These are phyloP conservation scores for Galaxea fascicularis DNA, from an alignment of 92 coral and sea anemone genomes.

Conservation along the genomic window DNA sequence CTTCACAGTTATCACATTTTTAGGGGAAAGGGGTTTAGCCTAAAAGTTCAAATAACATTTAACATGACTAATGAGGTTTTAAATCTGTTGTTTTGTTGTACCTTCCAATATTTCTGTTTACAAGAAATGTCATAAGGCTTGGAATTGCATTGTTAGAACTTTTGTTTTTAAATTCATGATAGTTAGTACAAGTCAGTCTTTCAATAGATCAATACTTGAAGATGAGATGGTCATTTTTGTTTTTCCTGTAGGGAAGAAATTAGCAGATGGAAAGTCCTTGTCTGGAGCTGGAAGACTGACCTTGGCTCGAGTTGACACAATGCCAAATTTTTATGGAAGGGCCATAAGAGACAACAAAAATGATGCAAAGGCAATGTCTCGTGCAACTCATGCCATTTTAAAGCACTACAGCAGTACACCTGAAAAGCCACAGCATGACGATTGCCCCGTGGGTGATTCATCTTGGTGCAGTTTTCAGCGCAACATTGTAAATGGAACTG, in stretches of 20 bases:
- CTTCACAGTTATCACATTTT: not conserved
- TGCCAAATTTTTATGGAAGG: conserved; percentile 53
- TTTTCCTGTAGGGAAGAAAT: not conserved
- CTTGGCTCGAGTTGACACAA: conserved; percentile 18
- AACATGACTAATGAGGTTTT: no score
- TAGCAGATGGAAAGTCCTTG: conserved; percentile 44
- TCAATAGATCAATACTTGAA: no score
- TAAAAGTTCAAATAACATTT: no score
- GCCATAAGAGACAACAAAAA: conserved; percentile 51
- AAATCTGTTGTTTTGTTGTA: no score
- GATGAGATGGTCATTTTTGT: no score
- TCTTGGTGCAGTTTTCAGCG: conserved; percentile 59
- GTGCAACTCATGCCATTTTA: conserved; percentile 40
- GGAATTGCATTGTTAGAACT: no score
- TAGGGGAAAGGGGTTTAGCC: no score
- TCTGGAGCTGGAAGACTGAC: conserved; percentile 52
- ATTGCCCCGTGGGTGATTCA: conserved; percentile 37
- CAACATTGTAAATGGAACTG: conserved; percentile 18
- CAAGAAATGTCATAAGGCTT: no score
- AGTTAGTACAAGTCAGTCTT: no score
- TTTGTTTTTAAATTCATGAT: no score
- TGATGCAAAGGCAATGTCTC: conserved; percentile 42
- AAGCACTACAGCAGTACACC: conserved; percentile 55
- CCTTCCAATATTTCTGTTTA: no score
- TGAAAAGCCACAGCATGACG: conserved; percentile 50